These are phyloP conservation scores for Phoxinus phoxinus DNA, from an alignment of 2,113 vertebrate genomes.

Conservation along the genomic window DNA sequence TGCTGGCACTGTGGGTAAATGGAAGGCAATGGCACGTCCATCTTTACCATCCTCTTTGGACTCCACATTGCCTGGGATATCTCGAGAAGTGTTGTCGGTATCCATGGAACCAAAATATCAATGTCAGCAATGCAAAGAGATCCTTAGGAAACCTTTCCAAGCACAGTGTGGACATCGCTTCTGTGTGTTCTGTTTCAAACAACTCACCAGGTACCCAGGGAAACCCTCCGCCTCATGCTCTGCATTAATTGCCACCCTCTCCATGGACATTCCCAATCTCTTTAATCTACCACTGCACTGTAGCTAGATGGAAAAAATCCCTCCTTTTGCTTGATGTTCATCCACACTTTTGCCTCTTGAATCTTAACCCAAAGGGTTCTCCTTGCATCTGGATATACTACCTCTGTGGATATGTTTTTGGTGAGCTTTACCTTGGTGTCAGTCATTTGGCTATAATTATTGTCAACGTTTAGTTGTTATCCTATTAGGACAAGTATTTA, in stretches of 20 bases:
- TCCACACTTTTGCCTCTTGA: background rate
- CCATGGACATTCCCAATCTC: background rate
- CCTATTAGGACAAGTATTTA: background rate
- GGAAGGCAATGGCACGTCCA: constrained; percentile 51
- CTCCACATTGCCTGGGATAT: constrained; percentile 52
- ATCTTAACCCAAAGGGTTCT: constrained; percentile 18
- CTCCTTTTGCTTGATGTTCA: background rate
- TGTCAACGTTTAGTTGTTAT: background rate
- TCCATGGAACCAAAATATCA: constrained; percentile 90
- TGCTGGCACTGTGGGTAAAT: constrained; percentile 38
- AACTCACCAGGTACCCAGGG: constrained; percentile 58
- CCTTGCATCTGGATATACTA: constrained; percentile 2
- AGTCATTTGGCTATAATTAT: background rate
- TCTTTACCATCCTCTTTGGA: constrained; percentile 28
- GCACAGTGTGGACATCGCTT: constrained; percentile 97
- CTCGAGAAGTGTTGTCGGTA: constrained; percentile 49
- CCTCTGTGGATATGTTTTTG: constrained; percentile 12
- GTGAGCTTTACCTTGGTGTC: constrained; percentile 30
- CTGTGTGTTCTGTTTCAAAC: constrained; percentile 89
- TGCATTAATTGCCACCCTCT: constrained; percentile 17
- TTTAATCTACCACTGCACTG: background rate
- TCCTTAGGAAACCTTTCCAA: constrained; percentile 89
- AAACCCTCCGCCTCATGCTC: constrained; percentile 22
- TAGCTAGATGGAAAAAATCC: constrained; percentile 20
- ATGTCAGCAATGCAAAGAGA: constrained; percentile 89